Evolutionary conservation across 2,113 vertebrate species (phyloP), one percentile per base, ranked within the genome.

Genomic region (Phrynosoma platyrhinos): DNA sequence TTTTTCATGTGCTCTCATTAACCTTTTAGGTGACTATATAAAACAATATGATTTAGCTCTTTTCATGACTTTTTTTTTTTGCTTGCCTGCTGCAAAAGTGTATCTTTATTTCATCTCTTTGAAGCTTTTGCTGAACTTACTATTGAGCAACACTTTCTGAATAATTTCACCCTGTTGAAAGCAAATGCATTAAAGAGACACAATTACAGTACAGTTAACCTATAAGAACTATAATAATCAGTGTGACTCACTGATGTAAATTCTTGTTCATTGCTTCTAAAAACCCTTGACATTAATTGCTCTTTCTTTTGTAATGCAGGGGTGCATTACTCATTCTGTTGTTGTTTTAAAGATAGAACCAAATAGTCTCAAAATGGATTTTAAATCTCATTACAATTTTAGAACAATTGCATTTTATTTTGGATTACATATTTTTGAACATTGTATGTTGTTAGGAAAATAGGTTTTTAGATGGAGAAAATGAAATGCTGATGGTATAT

Each of bases 181-280:
- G 0, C 58, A 64, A 23, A 21, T 66, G 52, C 79, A 90, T 76
- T 32, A 92, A 79, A 2, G 2, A 92, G 23, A 18, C 0, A 87
- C 91, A 92, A 89, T 90, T 91, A 42, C 27, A 88, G 16, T 16
- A 5, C 9, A 87, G 14, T 87, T 91, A 88, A 82, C 9, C 9
- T 87, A 18, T 66, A 85, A 88, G 90, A 66, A 40, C 25, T 88
- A 42, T 76, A 89, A 81, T 74, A 86, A 86, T 79, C 7, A 42
- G 2, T 52, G 18, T 52, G 18, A 83, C 10, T 88, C 77, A 47
- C 55, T 2, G 4, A 80, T 87, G 16, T 18, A 93, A 76, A 89
- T 90, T 87, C 77, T 30, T 88, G 27, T 1, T 12, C 1, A 88
- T 87, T 92, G 12, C 14, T 40, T 58, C 88, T 72, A 81, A 82